Conservation (phyloP, 2,888 invertebrate genomes). For the Habrosyne pyritoides region DNA sequence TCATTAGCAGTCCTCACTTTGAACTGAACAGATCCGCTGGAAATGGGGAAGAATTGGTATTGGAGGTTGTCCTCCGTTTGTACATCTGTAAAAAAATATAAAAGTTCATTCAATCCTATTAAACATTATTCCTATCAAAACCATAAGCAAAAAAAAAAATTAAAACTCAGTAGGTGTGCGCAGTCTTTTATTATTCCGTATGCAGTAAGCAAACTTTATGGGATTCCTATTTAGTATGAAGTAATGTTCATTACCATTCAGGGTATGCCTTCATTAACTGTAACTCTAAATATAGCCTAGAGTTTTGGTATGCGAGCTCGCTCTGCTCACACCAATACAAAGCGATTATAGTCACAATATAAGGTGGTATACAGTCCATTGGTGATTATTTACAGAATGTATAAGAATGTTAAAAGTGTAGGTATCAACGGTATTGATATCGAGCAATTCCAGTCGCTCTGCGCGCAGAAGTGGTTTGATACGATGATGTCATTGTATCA, state of each 20-base stretch:
- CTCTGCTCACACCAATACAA: constrained; percentile 17
- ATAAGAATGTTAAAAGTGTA: not conserved
- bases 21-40: constrained; percentile 88
- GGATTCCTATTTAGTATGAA: constrained; percentile 41
- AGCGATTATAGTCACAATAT: not conserved
- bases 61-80: constrained; percentile 91
- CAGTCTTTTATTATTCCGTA: constrained; percentile 27
- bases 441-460: not conserved
- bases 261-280: constrained; percentile 47
- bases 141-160: no score
- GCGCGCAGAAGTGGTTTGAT: constrained; percentile 22
- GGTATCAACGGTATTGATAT: not conserved
- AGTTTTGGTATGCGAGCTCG: constrained; percentile 54
- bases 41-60: constrained; percentile 91
- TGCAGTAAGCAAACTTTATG: constrained; percentile 27
- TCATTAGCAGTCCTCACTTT: constrained; percentile 91
- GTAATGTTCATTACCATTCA: constrained; percentile 45
- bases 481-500: constrained; percentile 41
- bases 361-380: not conserved
- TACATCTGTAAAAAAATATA: constrained; percentile 85
- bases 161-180: no score
- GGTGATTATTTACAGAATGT: not conserved
- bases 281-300: constrained; percentile 63
- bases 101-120: not conserved
- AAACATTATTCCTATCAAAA: constrained; percentile 25